A percentile compares a stretch with the other conserved stretches of the same genome.
phyloP scores from a whole-genome alignment of 2,888 invertebrate species.

The Steromphala cineraria region DNA sequence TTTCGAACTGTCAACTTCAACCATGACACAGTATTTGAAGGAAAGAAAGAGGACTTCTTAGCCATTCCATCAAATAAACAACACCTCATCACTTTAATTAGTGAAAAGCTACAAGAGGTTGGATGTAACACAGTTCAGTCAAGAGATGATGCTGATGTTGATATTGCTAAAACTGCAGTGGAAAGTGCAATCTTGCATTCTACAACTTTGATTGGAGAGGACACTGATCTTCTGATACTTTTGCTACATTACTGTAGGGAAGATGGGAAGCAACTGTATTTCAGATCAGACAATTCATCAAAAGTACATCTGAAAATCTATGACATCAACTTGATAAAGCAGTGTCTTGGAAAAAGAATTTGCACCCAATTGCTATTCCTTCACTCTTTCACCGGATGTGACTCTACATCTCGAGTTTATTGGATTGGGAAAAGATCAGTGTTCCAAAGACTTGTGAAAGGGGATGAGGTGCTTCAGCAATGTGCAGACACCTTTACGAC shows the following conservation, averaged over 20 bases:
- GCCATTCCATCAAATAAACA: constrained; percentile 30
- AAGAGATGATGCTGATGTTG: constrained; percentile 31
- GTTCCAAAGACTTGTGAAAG: neutral
- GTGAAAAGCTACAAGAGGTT: constrained; percentile 15
- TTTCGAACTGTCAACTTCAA: constrained; percentile 19
- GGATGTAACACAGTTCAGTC: constrained; percentile 29
- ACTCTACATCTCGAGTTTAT: constrained; percentile 3
- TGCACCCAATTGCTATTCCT: neutral
- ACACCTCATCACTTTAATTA: constrained; percentile 28
- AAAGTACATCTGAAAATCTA: neutral
- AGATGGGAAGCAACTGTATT: neutral
- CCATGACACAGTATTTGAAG: constrained; percentile 26
- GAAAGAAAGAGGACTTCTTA: constrained; percentile 38
- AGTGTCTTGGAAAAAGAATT: neutral
- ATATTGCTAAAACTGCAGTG: constrained; percentile 14
- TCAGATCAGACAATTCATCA: neutral
- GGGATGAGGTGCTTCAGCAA: neutral
- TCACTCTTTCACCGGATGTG: constrained; percentile 4
- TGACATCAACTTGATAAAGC: neutral
- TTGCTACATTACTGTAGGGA: neutral
- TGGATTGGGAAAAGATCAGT: neutral
- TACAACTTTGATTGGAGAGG: neutral
- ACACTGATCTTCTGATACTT: neutral
- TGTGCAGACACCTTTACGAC: neutral
- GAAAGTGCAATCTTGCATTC: neutral